phyloP scores from a whole-genome alignment of 37 sponge, comb jelly and placozoan genomes.

The Dysidea cf. avara region DNA sequence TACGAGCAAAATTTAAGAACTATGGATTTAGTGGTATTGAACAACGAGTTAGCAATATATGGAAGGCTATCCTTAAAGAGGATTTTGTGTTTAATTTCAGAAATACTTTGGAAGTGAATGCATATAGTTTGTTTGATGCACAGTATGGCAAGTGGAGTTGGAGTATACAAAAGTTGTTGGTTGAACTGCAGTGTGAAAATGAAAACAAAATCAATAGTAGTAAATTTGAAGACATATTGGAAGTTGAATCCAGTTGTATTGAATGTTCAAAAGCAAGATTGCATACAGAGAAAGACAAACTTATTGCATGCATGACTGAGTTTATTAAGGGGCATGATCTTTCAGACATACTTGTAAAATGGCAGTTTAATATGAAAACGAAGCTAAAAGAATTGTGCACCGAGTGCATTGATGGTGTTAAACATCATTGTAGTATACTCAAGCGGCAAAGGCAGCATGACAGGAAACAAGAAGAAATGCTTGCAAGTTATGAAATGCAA shows the following conservation, averaged over 20 bases:
- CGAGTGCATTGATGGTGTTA: neutral
- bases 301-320: neutral
- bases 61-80: constrained; percentile 39
- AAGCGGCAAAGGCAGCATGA: neutral
- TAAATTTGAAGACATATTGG: too few relatives aligned
- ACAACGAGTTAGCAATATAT: neutral
- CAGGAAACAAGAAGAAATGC: neutral
- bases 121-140: constrained; percentile 12
- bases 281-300: neutral
- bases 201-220: neutral
- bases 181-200: neutral
- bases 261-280: neutral
- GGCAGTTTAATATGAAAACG: neutral
- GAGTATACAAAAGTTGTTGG: constrained; percentile 8
- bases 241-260: neutral
- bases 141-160: constrained; percentile 24
- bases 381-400: neutral
- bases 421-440: neutral
- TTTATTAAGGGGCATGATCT: constrained; percentile 8
- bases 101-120: constrained; percentile 27
- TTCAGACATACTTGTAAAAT: neutral
- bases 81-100: constrained; percentile 43
- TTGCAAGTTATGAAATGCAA: neutral
- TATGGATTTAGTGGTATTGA: neutral
- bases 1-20: too few relatives aligned